These are phyloP conservation scores for Arnoldichthys spilopterus DNA, from an alignment of 2,797 vertebrate genomes.

Conservation along the genomic window DNA sequence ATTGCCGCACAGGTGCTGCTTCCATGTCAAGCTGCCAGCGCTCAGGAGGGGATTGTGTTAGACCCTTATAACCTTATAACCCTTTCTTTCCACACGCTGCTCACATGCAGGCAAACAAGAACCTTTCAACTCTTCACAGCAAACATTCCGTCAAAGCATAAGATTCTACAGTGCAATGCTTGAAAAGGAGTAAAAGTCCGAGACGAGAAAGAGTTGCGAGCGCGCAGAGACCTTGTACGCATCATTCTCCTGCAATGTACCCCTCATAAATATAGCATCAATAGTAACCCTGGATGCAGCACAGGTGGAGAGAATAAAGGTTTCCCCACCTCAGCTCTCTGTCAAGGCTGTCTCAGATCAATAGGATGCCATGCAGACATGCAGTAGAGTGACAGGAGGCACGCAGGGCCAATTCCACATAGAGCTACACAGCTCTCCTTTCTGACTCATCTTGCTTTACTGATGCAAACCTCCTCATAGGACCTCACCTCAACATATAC, in stretches of 20 bases:
- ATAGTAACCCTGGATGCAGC: slow-evolving; percentile 65
- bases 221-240: slow-evolving; percentile 60
- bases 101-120: slow-evolving; percentile 31
- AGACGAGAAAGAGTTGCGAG: slow-evolving; percentile 41
- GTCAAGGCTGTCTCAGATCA: slow-evolving; percentile 68
- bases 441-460: slow-evolving; percentile 61
- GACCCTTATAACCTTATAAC: slow-evolving; percentile 11
- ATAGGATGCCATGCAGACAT: slow-evolving; percentile 67
- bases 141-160: slow-evolving; percentile 43
- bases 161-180: slow-evolving; percentile 35
- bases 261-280: slow-evolving; percentile 78
- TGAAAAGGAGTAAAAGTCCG: slow-evolving; percentile 54
- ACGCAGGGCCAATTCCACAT: slow-evolving; percentile 62
- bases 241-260: slow-evolving; percentile 49
- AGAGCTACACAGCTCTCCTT: slow-evolving; percentile 53
- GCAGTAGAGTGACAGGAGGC: slow-evolving; percentile 52
- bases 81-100: not conserved
- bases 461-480: slow-evolving; percentile 58
- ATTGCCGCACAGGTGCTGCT: slow-evolving; percentile 13
- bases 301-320: slow-evolving; percentile 69
- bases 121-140: slow-evolving; percentile 52
- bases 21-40: slow-evolving; percentile 6
- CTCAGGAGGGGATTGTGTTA: not conserved
- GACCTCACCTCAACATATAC: slow-evolving; percentile 24
- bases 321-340: slow-evolving; percentile 65